These are phyloP conservation scores for Plumapathes pennacea DNA, from an alignment of 92 coral and sea anemone species.

Conservation along the genomic window DNA sequence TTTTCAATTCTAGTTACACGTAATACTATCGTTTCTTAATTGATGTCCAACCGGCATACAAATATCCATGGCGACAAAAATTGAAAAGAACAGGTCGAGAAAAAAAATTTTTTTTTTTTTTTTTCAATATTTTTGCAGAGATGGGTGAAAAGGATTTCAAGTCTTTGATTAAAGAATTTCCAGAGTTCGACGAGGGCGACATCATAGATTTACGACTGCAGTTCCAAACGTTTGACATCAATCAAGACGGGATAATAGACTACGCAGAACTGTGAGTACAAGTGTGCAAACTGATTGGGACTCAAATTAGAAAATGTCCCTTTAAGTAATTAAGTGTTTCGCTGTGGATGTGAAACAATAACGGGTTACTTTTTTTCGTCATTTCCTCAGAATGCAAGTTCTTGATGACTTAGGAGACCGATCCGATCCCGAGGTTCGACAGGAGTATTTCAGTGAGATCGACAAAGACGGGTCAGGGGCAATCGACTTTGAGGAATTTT, in stretches of 20 bases:
- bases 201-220: slow-evolving; percentile 75
- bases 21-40: too few species aligned
- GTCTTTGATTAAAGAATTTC: slow-evolving; percentile 52
- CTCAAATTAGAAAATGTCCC: too few species aligned
- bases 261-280: slow-evolving; percentile 77
- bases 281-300: too few species aligned
- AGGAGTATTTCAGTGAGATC: slow-evolving; percentile 65
- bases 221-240: slow-evolving; percentile 83
- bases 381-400: slow-evolving; percentile 68
- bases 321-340: too few species aligned
- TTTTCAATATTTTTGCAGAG: slow-evolving; percentile 35
- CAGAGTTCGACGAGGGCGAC: slow-evolving; percentile 63
- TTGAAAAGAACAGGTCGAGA: too few species aligned
- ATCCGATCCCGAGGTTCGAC: slow-evolving; percentile 48
- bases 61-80: too few species aligned
- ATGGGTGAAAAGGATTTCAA: slow-evolving; percentile 73
- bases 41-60: too few species aligned
- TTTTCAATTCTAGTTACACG: too few species aligned
- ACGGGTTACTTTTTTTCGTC: not conserved
- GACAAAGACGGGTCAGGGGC: slow-evolving; percentile 86
- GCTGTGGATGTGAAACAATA: too few species aligned
- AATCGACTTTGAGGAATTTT: slow-evolving; percentile 81
- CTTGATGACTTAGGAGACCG: slow-evolving; percentile 81
- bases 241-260: slow-evolving; percentile 86
- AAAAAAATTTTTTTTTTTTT: too few species aligned